A percentile compares a stretch with the other conserved stretches of the same genome.
These are phyloP conservation scores for Drosophila koepferae DNA, from an alignment of 2,888 invertebrate genomes.

Conservation along the genomic window DNA sequence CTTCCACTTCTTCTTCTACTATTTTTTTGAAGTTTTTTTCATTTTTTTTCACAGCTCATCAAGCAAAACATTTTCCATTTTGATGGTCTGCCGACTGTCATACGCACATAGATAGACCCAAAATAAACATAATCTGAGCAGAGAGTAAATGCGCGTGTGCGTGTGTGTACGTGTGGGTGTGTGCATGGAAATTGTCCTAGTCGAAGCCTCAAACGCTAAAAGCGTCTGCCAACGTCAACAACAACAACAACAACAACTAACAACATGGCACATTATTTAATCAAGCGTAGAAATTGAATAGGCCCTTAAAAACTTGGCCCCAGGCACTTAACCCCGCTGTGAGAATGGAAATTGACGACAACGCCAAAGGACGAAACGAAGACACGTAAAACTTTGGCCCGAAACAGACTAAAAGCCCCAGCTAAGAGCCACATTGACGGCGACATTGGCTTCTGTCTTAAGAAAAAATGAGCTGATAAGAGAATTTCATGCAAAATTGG, in stretches of 20 bases:
- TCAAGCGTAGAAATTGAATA: slow-evolving; percentile 81
- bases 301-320: slow-evolving; percentile 80
- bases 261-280: slow-evolving; percentile 76
- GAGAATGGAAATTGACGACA: slow-evolving; percentile 79
- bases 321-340: slow-evolving; percentile 78
- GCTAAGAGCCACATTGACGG: slow-evolving; percentile 2
- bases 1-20: slow-evolving; percentile 7
- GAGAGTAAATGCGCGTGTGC: slow-evolving; percentile 27
- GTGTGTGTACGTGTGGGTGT: slow-evolving; percentile 32
- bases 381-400: slow-evolving; percentile 37
- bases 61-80: slow-evolving; percentile 69
- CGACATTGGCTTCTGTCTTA: slow-evolving; percentile 42
- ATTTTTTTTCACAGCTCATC: slow-evolving; percentile 66
- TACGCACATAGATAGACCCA: slow-evolving; percentile 53
- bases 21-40: slow-evolving; percentile 57
- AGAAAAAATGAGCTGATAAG: slow-evolving; percentile 74
- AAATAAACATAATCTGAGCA: slow-evolving; percentile 78
- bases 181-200: slow-evolving; percentile 63
- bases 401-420: slow-evolving; percentile 12
- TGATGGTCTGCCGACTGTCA: slow-evolving; percentile 68
- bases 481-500: slow-evolving; percentile 78
- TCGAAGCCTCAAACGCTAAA: slow-evolving; percentile 64
- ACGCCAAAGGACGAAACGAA: slow-evolving; percentile 51
- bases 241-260: slow-evolving; percentile 31
- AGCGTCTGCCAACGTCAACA: slow-evolving; percentile 62